These are phyloP conservation scores for Hyppa rectilinea DNA, from an alignment of 2,888 invertebrate genomes.

Conservation along the genomic window DNA sequence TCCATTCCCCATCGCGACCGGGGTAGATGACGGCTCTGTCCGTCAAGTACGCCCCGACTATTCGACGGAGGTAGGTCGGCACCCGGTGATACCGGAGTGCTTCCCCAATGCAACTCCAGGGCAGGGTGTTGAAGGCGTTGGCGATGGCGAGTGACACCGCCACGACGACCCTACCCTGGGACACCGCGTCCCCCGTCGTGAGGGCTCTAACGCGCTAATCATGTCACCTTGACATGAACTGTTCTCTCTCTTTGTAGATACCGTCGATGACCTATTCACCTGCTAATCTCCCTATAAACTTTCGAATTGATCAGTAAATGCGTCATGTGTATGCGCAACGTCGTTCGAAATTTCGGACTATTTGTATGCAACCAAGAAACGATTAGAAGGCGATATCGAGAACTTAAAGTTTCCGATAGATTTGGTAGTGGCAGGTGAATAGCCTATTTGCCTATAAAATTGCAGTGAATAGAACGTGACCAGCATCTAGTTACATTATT, in stretches of 20 bases:
- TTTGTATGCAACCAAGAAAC: slow-evolving; percentile 36
- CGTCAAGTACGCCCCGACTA: too few species aligned
- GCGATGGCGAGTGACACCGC: too few species aligned
- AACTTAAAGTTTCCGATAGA: slow-evolving; percentile 30
- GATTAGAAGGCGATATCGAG: neutral
- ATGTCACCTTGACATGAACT: too few species aligned
- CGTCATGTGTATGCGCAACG: slow-evolving; percentile 2
- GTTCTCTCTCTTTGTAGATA: neutral
- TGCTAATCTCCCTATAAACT: neutral
- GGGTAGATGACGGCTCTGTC: too few species aligned
- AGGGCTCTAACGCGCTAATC: too few species aligned
- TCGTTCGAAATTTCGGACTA: slow-evolving; percentile 19
- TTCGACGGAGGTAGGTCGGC: too few species aligned
- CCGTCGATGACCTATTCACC: neutral
- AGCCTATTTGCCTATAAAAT: slow-evolving; percentile 3
- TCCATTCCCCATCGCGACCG: too few species aligned
- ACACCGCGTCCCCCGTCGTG: too few species aligned
- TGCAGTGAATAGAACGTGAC: slow-evolving; percentile 1
- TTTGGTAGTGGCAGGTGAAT: neutral
- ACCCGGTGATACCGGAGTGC: too few species aligned
- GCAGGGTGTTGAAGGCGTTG: too few species aligned
- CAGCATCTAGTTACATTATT: neutral
- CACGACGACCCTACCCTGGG: too few species aligned
- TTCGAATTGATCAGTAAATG: slow-evolving; percentile 24
- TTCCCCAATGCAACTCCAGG: too few species aligned